Base-by-base conservation (phyloP, 35 echinoderm and acorn worm genomes). In the Apostichopus californicus region DNA sequence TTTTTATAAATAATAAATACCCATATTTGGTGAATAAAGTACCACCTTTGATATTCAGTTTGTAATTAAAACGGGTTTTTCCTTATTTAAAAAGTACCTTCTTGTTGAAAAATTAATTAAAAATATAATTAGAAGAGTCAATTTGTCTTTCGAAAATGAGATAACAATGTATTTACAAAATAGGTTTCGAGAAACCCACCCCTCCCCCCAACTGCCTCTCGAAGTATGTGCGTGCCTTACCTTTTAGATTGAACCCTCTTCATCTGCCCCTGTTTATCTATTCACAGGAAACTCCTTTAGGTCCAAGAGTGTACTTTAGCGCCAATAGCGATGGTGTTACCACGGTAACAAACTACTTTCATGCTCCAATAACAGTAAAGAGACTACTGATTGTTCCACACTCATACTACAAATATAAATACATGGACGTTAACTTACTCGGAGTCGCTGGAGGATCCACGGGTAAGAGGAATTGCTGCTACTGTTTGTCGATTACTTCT, bases 331-430 rank as follows among this genome's bases (percentile, higher is more conserved):
- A 83, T 20, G 80, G 80, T 17, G 46, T 56, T 17, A 13, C 80
- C 13, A 83, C n/a, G 18, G 80, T 83, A 8, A 55, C 80, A 18
- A 83, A 83, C 80, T 83, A 83, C 15, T 83, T 83, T 7, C 24
- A 17, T 0, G 55, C 8, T 83, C 80, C 80, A 53, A 8, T 83
- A 17, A 11, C n/a, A 14, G 80, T 55, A 17, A 83, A 83, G 53
- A 46, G 55, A 56, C 10, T 83, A 56, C 80, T 25, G 6, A 83
- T 83, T 53, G 80, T 83, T 6, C 80, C 80, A 55, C 46, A 8
- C 12, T 17, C 12, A 15, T 55, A 83, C 80, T 56, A 83, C 52
- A 83, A 15, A 17, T 83, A 56, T 46, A 83, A 56, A 55, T 83
- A 55, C 53, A 83, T 83, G 80, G 80, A 83, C 80, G 10, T 83